Percentiles rank a stretch among this genome's conserved stretches.
Evolutionary conservation across 1,140 invertebrate species (phyloP).

Genomic region (Aphelinus atriplicis): DNA sequence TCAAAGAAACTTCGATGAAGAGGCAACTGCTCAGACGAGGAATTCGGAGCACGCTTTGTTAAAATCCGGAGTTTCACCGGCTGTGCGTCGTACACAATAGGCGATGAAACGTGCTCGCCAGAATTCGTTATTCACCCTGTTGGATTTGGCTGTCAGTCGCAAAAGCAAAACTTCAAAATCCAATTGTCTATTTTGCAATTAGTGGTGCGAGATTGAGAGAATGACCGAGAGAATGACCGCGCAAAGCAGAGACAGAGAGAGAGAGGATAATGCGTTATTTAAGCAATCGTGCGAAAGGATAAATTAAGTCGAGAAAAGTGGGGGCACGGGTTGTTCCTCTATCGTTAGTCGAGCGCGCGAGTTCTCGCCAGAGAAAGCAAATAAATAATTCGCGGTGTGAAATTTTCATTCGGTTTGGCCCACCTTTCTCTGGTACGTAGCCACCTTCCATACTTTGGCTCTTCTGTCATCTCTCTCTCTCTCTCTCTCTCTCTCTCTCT

Average conservation of each 20-base stretch:
- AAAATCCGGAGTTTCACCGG: slow-evolving; percentile 20
- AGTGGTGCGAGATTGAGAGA: background rate
- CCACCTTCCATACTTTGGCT: slow-evolving; percentile 35
- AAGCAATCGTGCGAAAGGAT: slow-evolving; percentile 18
- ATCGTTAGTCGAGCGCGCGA: slow-evolving; percentile 32
- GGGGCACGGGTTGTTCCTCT: background rate
- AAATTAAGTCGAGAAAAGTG: slow-evolving; percentile 24
- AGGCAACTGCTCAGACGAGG: background rate
- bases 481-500: background rate
- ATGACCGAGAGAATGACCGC: background rate
- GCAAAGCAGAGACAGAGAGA: background rate
- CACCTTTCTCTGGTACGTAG: slow-evolving; percentile 28
- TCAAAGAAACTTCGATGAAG: slow-evolving; percentile 2
- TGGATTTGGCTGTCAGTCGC: slow-evolving; percentile 1
- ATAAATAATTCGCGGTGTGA: slow-evolving; percentile 44
- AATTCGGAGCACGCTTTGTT: slow-evolving; percentile 33
- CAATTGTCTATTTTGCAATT: slow-evolving; percentile 30
- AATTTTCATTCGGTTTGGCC: slow-evolving; percentile 26
- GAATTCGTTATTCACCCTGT: slow-evolving; percentile 24
- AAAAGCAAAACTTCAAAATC: slow-evolving; percentile 29
- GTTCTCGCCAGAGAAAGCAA: slow-evolving; percentile 55
- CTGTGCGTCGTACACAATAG: slow-evolving; percentile 9
- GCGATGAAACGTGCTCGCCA: slow-evolving; percentile 28
- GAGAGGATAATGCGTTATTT: background rate
- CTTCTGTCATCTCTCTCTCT: slow-evolving; percentile 28